Evolutionary conservation across 2,113 vertebrate genomes (phyloP).

Genomic region (Sylvietta virens): DNA sequence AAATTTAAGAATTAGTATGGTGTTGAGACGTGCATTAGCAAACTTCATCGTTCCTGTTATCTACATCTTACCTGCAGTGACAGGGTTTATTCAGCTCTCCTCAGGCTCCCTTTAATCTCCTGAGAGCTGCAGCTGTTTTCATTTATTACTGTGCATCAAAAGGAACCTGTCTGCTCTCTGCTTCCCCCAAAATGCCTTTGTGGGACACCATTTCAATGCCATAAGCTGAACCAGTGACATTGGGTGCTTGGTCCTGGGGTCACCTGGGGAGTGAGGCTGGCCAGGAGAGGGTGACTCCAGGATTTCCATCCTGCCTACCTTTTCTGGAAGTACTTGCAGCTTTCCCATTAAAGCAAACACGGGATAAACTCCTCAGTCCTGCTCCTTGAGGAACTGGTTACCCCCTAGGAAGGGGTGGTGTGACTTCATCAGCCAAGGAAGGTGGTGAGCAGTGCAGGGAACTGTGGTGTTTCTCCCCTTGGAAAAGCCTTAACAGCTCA

Average conservation of each 20-base stretch:
- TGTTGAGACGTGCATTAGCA: neutral
- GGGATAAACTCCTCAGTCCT: neutral
- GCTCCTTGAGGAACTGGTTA: neutral
- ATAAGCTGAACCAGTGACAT: neutral
- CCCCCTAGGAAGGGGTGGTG: neutral
- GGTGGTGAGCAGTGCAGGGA: neutral
- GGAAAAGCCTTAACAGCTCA: neutral
- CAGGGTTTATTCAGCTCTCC: constrained; percentile 23
- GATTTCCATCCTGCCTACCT: neutral
- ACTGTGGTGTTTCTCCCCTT: neutral
- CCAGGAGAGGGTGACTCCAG: neutral
- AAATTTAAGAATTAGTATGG: neutral
- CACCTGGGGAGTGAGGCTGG: neutral
- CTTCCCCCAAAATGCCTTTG: neutral
- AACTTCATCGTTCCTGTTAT: neutral
- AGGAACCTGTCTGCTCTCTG: neutral
- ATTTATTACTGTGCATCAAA: neutral
- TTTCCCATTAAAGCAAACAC: neutral
- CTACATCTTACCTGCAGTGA: neutral
- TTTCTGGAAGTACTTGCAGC: neutral
- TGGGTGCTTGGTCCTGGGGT: fast-evolving
- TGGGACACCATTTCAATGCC: neutral
- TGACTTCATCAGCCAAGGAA: neutral
- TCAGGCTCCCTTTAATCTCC: constrained; percentile 32
- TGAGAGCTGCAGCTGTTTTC: constrained; percentile 3